These are phyloP conservation scores for Tokudaia muenninki DNA, from an alignment of 2,797 vertebrate genomes.

Conservation along the genomic window DNA sequence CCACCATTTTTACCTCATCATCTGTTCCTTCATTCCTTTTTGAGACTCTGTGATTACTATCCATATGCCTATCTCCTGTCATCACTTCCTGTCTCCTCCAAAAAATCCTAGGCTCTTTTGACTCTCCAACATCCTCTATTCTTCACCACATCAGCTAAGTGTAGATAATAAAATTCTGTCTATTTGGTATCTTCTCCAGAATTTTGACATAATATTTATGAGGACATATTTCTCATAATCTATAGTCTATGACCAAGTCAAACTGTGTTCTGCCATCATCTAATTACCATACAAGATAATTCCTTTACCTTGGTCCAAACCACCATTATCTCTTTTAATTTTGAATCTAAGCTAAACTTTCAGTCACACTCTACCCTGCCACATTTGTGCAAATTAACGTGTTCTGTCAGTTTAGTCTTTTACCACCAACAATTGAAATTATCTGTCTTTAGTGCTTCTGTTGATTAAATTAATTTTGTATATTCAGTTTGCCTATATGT, in stretches of 20 bases:
- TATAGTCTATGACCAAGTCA: background rate
- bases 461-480: background rate
- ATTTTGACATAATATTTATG: background rate
- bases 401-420: background rate
- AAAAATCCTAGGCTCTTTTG: background rate
- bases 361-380: background rate
- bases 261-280: background rate
- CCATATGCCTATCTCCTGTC: background rate
- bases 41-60: background rate
- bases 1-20: background rate
- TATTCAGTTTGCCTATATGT: background rate
- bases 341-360: background rate
- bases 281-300: background rate
- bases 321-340: background rate
- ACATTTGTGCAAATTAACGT: background rate
- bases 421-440: background rate
- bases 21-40: background rate
- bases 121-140: accelerated
- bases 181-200: background rate
- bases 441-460: background rate
- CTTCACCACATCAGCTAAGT: background rate
- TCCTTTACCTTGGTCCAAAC: background rate
- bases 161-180: background rate
- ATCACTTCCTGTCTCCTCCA: background rate
- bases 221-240: background rate